Base-by-base conservation (phyloP, 2,797 vertebrate genomes). In the Poecilia gillii region DNA sequence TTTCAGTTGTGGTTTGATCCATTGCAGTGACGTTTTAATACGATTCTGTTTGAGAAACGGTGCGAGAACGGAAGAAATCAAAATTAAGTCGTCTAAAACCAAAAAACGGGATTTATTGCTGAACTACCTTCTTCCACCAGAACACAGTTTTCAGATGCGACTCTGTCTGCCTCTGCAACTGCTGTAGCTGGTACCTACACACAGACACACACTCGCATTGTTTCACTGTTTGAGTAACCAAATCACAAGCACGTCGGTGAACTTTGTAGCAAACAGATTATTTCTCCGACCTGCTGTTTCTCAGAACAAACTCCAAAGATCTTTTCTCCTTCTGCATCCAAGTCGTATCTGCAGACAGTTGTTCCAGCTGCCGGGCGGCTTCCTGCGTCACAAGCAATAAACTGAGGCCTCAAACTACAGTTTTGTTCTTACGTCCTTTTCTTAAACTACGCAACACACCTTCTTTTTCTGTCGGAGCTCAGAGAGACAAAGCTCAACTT, bases 261-360 rank as follows among this genome's bases (percentile, higher is more conserved):
- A 13, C 51, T 74, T 47, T 45, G 28, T 89, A 97, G 96, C 94
- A 94, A 77, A 89, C 75, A 41, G 83, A 90, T 49, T 95, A 78
- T 5, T 77, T 86, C 78, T 87, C 84, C 49, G 79, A 87, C 81
- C 76, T 47, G 28, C 86, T 88, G 81, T 94, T 92, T 71, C 39
- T 87, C 41, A 88, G 55, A 72, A 14, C 25, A 0, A 88, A 49
- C 79, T 91, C 90, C 86, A 89, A 79, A 64, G 66, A 90, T 49
- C 1, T 82, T 0, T 71, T 90, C 72, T 95, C 92, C 59, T 85
- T 88, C 81, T 85, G 90, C 85, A 93, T 91, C 74, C 80, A 89
- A 78, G 74, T 46, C 4, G 76, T 89, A 78, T 93, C 86, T 74
- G 76, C 77, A 72, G 11, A 62, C 33, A 92, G 87, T 0, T 7